Conservation (phyloP, 2,113 vertebrate genomes). For the Neodon shergylaensis region DNA sequence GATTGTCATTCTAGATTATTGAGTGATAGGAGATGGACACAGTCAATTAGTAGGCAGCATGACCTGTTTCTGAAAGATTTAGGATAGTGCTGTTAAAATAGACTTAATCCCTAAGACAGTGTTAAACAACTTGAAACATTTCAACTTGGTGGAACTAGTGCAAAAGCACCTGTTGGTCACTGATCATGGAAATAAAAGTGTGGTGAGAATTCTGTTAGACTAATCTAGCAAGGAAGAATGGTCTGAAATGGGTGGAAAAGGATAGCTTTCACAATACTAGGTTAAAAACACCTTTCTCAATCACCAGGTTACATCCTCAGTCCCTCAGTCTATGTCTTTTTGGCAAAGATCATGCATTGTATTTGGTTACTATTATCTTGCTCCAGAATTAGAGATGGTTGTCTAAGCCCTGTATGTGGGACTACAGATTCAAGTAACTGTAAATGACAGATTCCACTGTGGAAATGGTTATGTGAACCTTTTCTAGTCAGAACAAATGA, state of each 20-base stretch:
- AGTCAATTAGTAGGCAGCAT: not conserved
- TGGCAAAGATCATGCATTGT: not conserved
- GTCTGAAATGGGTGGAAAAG: not conserved
- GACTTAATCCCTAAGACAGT: not conserved
- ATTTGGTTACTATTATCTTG: constrained; percentile 37
- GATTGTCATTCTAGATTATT: not conserved
- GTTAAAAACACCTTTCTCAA: not conserved
- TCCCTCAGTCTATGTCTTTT: not conserved
- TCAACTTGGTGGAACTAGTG: not conserved
- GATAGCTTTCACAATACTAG: not conserved
- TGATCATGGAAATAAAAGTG: not conserved
- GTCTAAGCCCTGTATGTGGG: not conserved
- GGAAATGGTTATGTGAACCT: not conserved
- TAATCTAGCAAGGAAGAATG: constrained; percentile 4
- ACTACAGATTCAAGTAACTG: not conserved
- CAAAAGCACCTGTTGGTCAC: not conserved
- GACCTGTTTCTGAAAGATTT: constrained; percentile 20
- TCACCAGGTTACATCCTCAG: not conserved
- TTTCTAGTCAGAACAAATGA: not conserved
- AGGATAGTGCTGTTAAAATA: constrained; percentile 3
- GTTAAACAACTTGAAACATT: not conserved
- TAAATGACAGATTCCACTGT: not conserved
- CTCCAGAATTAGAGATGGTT: not conserved
- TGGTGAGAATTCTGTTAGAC: not conserved
- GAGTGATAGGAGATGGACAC: not conserved